Evolutionary conservation across 2,888 invertebrate species (phyloP).

Genomic region (Andrena minutula): DNA sequence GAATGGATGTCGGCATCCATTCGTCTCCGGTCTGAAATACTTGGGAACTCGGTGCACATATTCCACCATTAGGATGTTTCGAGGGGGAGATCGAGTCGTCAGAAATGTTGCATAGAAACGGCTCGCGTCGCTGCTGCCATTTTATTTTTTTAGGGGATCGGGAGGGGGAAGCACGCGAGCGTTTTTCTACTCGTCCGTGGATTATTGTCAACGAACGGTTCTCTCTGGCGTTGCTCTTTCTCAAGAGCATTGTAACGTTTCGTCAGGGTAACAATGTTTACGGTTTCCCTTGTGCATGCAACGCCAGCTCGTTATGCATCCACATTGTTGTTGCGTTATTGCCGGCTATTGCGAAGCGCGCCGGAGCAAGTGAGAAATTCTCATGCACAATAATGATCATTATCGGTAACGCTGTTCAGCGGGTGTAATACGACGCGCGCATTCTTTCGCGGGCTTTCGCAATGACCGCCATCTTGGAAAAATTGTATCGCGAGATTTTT

Average conservation of each 20-base stretch:
- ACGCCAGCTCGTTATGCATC: slow-evolving; percentile 60
- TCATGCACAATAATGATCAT: slow-evolving; percentile 70
- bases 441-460: slow-evolving; percentile 48
- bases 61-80: background rate
- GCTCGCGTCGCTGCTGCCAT: background rate
- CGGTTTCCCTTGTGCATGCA: slow-evolving; percentile 63
- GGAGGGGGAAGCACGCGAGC: background rate
- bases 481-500: background rate
- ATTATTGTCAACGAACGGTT: slow-evolving; percentile 11
- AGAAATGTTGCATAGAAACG: background rate
- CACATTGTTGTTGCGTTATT: slow-evolving; percentile 69
- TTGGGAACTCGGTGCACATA: background rate
- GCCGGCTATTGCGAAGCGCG: slow-evolving; percentile 61
- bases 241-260: slow-evolving; percentile 34
- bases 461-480: slow-evolving; percentile 22
- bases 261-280: slow-evolving; percentile 65
- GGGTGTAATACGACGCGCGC: slow-evolving; percentile 57
- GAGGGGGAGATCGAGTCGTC: background rate
- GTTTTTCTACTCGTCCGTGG: background rate
- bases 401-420: slow-evolving; percentile 56
- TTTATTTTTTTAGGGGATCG: slow-evolving; percentile 1
- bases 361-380: slow-evolving; percentile 71
- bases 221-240: slow-evolving; percentile 24
- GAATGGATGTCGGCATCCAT: background rate
- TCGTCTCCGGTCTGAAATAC: background rate